Evolutionary conservation across 2,797 vertebrate genomes (phyloP), one percentile per base, ranked within the genome.

Genomic region (Erethizon dorsatum): DNA sequence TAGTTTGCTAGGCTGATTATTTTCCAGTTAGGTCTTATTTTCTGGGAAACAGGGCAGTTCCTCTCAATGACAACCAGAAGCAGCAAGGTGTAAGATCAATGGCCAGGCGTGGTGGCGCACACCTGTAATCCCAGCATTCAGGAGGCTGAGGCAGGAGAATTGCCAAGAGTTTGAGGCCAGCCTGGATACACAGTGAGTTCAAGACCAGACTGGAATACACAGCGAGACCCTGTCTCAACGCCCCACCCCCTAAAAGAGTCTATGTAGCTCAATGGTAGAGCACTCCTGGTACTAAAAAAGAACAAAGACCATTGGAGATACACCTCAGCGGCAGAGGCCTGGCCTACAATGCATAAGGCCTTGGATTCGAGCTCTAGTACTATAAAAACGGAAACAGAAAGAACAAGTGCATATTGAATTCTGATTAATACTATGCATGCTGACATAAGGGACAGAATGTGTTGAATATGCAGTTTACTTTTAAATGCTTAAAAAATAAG

Each of bases 401-500:
- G 69, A 71, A 71, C 37, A 33, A 33, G 17, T 20, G 6, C 31
- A 71, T 57, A 54, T 78, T n/a, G 47, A 90, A 80, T 13, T 57
- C 37, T 90, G 47, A 12, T 75, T 90, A 41, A 37, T 41, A 79
- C n/a, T 65, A 90, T 37, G 20, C 33, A n/a, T 78, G 69, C 31
- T 65, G 56, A 80, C 83, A n/a, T 31, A 88, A 69, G 20, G 37
- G n/a, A 82, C 33, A 54, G 11, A 95, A 33, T 50, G 18, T 56
- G 52, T 47, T 82, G 37, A 85, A 37, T 65, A 31, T 61, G 22
- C 24, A 83, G 37, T 6, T 61, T 59, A 92, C 61, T 69, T 52
- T 69, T 24, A 90, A 79, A 56, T 80, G n/a, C 22, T 65, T 54
- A 17, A 63, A 84, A 93, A 90, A 73, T 71, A 85, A 86, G 20